Base-by-base conservation (phyloP, 1,140 invertebrate genomes). In the Stegodyphus mimosarum region DNA sequence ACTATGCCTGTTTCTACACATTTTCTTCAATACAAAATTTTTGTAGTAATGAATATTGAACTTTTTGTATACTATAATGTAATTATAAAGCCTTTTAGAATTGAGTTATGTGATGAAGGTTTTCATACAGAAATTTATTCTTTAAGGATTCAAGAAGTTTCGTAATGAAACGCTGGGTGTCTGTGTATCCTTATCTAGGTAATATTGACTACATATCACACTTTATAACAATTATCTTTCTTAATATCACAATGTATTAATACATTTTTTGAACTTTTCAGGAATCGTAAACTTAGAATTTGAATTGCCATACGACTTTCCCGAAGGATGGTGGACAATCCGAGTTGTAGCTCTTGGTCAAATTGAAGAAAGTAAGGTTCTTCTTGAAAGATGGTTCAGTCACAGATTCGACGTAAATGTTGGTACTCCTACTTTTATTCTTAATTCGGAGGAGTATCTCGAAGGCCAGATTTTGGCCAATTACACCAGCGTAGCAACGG, bases 131-230 rank as follows among this genome's bases (percentile, higher is more conserved):
- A 10, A 10, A 60, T 60, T 67, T 60, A 6, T 63, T 13, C 53
- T n/a, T 86, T n/a, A 79, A 92, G 92, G 91, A 92, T 89, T 90
- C 92, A 6, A 88, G 91, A 85, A 91, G 90, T 50, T 89, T 90
- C 71, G 89, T 92, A 1, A 92, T 92, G 91, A 90, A 91, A 75
- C 84, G 91, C 72, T 92, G 91, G 92, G 89, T 91, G 15, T 92
- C 92, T 10, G 88, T 91, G 6, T 89, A 91, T 72, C 90, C 91
- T 9, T 91, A 91, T 87, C 89, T 90, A 72, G 92, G 92, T 90
- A 90, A 89, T 69, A 48, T 10, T 4, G 7, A 69, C 66, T 69
- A 18, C 55, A 60, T 60, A 10, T 60, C 55, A 9, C 15, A 60
- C 55, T 60, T 60, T 10, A 18, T 18, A n/a, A 69, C 17, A n/a